Conservation (phyloP, 30 jellyfish, hydroid and myxozoan species). For the Pseudorhiza aurosa region DNA sequence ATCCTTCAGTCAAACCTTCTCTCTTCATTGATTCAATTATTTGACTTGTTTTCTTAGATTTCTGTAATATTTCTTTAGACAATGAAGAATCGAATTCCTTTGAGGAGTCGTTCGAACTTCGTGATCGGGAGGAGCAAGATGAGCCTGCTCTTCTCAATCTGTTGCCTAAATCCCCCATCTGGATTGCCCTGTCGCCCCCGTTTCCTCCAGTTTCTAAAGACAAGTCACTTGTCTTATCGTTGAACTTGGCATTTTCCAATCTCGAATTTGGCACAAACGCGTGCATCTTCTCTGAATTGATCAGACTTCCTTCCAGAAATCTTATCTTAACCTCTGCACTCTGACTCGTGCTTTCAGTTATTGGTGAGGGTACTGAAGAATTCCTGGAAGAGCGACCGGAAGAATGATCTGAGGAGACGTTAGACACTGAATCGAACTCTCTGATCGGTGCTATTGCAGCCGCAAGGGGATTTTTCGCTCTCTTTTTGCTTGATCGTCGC, state of each 20-base stretch:
- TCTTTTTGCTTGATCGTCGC: slow-evolving; percentile 54
- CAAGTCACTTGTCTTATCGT: too few relatives aligned
- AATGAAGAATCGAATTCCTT: not conserved
- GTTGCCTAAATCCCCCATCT: not conserved
- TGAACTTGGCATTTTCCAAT: too few relatives aligned
- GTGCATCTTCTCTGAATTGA: too few relatives aligned
- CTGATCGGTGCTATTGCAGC: slow-evolving; percentile 60
- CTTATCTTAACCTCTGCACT: not conserved
- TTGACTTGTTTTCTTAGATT: not conserved
- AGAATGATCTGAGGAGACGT: slow-evolving; percentile 16
- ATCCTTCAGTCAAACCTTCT: not conserved
- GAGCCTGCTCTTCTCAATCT: not conserved
- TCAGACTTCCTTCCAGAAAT: slow-evolving; percentile 13
- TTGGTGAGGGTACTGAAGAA: slow-evolving; percentile 43
- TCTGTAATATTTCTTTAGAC: not conserved
- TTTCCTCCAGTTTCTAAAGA: too few relatives aligned
- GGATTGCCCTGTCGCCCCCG: too few relatives aligned
- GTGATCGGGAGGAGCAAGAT: slow-evolving; percentile 18
- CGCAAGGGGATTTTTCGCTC: slow-evolving; percentile 27
- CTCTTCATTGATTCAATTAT: not conserved
- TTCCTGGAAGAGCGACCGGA: slow-evolving; percentile 41
- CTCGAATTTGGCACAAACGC: too few relatives aligned
- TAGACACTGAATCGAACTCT: slow-evolving; percentile 32
- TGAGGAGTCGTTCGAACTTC: not conserved
- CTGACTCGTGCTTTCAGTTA: not conserved